These are phyloP conservation scores for Drosophila sucinea DNA, from an alignment of 1,140 invertebrate genomes.

Conservation along the genomic window DNA sequence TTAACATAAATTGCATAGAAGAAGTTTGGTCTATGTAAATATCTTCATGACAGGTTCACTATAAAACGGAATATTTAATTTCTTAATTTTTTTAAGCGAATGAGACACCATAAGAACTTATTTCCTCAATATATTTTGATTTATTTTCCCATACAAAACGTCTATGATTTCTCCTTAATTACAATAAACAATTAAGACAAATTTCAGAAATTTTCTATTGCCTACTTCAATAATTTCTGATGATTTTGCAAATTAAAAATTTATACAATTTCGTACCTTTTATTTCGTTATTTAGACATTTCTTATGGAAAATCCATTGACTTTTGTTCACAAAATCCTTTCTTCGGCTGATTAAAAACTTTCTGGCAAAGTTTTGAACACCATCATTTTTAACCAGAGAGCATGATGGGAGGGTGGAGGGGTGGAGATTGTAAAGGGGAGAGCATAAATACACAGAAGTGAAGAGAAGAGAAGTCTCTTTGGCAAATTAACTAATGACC, in stretches of 20 bases:
- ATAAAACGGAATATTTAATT: no score
- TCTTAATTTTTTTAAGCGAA: no score
- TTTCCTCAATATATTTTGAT: no score
- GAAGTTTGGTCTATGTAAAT: no score
- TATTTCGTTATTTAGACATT: background rate
- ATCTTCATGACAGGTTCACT: no score
- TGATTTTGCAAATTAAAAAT: background rate
- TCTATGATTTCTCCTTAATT: no score
- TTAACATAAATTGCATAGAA: no score
- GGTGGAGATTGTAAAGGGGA: background rate
- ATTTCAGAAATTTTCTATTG: background rate
- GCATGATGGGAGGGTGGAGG: background rate
- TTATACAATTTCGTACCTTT: background rate
- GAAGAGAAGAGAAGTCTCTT: constrained; percentile 55
- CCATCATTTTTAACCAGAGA: background rate
- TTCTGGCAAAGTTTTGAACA: constrained; percentile 24
- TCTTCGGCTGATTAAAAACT: constrained; percentile 24
- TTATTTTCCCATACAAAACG: no score
- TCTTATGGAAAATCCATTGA: background rate
- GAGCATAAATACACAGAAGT: constrained; percentile 35
- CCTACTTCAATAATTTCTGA: background rate
- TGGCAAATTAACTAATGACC: constrained; percentile 80
- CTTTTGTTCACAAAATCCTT: background rate
- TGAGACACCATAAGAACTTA: no score
- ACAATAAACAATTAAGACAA: no score